These are phyloP conservation scores for Vespertilio murinus DNA, from an alignment of 2,797 vertebrate species.

Conservation along the genomic window DNA sequence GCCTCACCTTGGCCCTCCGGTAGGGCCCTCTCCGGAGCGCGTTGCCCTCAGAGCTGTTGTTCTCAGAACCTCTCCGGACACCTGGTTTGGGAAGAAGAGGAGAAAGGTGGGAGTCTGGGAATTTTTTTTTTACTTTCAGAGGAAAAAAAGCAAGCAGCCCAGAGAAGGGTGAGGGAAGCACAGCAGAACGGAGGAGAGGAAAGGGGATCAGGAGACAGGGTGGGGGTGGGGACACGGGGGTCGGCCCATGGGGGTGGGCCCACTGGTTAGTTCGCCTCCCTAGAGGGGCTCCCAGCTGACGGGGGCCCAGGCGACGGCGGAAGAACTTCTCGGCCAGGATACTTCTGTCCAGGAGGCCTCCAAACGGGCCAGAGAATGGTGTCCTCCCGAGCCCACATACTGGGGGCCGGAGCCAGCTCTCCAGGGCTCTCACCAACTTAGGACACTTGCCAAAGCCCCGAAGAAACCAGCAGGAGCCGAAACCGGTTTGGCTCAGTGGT, in stretches of 20 bases:
- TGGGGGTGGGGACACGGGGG: background rate
- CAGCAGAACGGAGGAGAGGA: fast-evolving
- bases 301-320: background rate
- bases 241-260: background rate
- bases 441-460: background rate
- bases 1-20: slow-evolving; percentile 88
- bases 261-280: background rate
- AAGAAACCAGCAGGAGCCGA: background rate
- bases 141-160: background rate
- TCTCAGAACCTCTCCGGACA: slow-evolving; percentile 84
- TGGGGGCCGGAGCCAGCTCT: background rate
- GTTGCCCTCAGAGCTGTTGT: slow-evolving; percentile 81
- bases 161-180: background rate
- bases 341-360: background rate
- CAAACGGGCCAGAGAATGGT: background rate
- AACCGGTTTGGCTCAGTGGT: too few relatives aligned
- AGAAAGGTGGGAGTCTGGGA: too few relatives aligned
- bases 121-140: background rate
- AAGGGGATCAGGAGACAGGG: background rate
- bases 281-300: background rate
- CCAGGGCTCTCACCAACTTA: background rate
- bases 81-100: slow-evolving; percentile 71
- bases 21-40: slow-evolving; percentile 83
- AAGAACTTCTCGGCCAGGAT: background rate
- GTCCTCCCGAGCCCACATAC: background rate